Base-by-base conservation (phyloP, 2,888 invertebrate species). In the Rhamnusium bicolor region DNA sequence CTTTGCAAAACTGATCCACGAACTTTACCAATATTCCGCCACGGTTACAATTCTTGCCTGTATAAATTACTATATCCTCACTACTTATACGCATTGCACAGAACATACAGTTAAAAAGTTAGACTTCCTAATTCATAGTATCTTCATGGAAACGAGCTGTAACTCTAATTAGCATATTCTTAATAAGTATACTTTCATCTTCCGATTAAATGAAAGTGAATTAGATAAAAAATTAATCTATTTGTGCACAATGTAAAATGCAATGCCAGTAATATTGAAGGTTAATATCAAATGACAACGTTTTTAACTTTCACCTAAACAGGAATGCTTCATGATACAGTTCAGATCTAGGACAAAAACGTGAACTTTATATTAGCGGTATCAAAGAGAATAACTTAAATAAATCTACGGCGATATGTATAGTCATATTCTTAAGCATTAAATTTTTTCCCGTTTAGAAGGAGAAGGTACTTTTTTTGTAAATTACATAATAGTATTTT, bases 131-230 rank as follows among this genome's bases (percentile, higher is more conserved):
- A 10, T 1, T 12, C 10, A 32, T 7, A 40, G 0, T 40, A n/a
- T 40, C 40, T 40, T 2, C 40, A n/a, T n/a, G n/a, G n/a, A 40
- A 40, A 40, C n/a, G n/a, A n/a, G n/a, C 12, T 40, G 12, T n/a
- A 12, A 12, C 8, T n/a, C 54, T 27, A 6, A 56, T 56, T 56
- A 56, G 27, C 14, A 12, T 56, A 56, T 16, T 0, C 12, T n/a
- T n/a, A n/a, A 40, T 40, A 56, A 14, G 27, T 27, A 6, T 27
- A 56, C 54, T 56, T 56, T 56, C 54, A 56, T 56, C 54, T 27
- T 56, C 27, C 27, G 54, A 27, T 56, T 56, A 27, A 56, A 24
- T 16, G 54, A 56, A 56, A 56, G 54, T 56, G 27, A 53, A 12
- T 6, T 3, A 8, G 12, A 16, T 14, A 29, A 58, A 58, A 32